Evolutionary conservation across 2,888 invertebrate species (phyloP).

Genomic region (Coelinius sp.): DNA sequence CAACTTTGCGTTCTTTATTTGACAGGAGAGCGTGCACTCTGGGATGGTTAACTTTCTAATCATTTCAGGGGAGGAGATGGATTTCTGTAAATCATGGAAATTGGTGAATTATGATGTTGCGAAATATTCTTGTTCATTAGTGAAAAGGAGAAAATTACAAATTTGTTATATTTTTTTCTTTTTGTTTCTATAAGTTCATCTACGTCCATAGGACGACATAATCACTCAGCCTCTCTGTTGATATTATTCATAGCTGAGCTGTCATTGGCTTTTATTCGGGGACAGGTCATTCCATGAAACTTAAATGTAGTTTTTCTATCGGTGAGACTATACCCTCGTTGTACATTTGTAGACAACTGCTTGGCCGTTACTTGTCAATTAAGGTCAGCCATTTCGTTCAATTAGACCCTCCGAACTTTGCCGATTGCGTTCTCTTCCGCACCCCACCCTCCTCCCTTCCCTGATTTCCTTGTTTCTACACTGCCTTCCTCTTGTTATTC

Average conservation of each 20-base stretch:
- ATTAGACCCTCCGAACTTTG: slow-evolving; percentile 53
- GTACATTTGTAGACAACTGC: slow-evolving; percentile 8
- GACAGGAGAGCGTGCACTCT: slow-evolving; percentile 4
- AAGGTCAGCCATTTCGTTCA: slow-evolving; percentile 54
- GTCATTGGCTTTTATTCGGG: slow-evolving; percentile 30
- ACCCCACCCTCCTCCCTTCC: neutral
- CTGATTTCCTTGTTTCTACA: neutral
- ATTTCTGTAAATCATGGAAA: neutral
- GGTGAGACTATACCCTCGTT: slow-evolving; percentile 18
- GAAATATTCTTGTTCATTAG: neutral
- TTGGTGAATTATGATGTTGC: slow-evolving; percentile 7
- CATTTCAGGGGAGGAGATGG: neutral
- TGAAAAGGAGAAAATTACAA: too few species aligned
- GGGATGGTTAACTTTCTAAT: slow-evolving; percentile 8
- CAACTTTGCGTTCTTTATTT: neutral
- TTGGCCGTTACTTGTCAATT: slow-evolving; percentile 51
- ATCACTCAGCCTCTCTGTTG: neutral
- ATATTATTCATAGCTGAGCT: neutral
- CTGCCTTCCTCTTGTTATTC: neutral
- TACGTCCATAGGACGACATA: too few species aligned
- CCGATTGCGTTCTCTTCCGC: slow-evolving; percentile 44
- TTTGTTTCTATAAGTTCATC: too few species aligned
- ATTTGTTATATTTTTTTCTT: neutral
- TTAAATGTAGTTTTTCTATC: slow-evolving; percentile 52
- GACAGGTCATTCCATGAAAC: slow-evolving; percentile 49